Base-by-base conservation (phyloP, 2,888 invertebrate genomes). In the Plemyria rubiginata region DNA sequence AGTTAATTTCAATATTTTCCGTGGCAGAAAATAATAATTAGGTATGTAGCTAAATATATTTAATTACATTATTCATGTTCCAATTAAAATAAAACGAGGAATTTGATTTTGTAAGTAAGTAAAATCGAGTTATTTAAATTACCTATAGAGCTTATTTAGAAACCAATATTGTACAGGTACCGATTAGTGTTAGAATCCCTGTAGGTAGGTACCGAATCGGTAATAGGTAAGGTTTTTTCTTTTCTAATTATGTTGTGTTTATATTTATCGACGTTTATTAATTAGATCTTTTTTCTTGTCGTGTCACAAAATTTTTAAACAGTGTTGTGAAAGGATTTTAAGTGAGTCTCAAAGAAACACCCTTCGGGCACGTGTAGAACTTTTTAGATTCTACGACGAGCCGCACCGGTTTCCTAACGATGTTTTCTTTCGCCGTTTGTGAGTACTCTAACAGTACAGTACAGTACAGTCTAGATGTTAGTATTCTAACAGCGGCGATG, bases 1-100 rank as follows among this genome's bases (percentile, higher is more conserved):
- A 80, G 84, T 85, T 85, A 73, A 79, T 81, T 70, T 80, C 76
- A 80, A 78, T 16, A 16, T 45, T 16, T 75, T 67, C 62, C 67
- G 72, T 69, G 72, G 78, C 74, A 76, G 76, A 75, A 65, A 60
- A 69, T 71, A 68, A 66, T 54, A 62, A 70, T 74, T 77, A n/a
- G n/a, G n/a, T n/a, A 67, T 72, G 32, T 70, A 66, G 64, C 65
- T 55, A 65, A 65, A 71, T 75, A 65, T 71, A 38, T 71, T 54
- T 67, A 38, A 55, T 70, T 51, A 46, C 63, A 66, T 72, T 71
- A 73, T 73, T 75, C 70, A 76, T 77, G 59, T 61, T 69, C 58
- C 58, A 68, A 67, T 63, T 68, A 69, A 59, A 38, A 46, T 58
- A 1, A 50, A 53, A 60, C 41, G 15, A 54, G 56, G 56, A 62